Percentiles rank a stretch among this genome's conserved stretches.
Conservation (phyloP, 1,140 invertebrate species). For the Drosophila gunungcola region DNA sequence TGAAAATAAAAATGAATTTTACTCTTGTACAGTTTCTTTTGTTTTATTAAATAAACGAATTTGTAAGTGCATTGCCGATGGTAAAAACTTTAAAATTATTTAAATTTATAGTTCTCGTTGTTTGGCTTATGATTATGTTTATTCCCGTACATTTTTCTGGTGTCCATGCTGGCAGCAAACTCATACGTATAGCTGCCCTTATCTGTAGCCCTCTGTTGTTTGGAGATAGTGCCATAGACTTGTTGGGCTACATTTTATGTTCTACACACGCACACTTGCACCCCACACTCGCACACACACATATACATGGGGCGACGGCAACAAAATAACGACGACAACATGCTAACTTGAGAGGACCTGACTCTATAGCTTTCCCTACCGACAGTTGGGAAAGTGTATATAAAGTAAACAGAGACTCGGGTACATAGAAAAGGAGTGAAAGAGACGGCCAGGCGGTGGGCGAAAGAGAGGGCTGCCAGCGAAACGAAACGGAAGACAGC, state of each 20-base stretch:
- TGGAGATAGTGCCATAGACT: slow-evolving; percentile 52
- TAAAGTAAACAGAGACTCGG: slow-evolving; percentile 49
- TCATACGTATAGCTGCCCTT: slow-evolving; percentile 18
- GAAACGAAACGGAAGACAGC: slow-evolving; percentile 25
- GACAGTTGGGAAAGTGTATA: slow-evolving; percentile 52
- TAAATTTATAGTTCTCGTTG: no score
- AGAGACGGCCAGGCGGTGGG: slow-evolving; percentile 1
- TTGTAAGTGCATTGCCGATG: background rate
- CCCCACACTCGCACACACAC: background rate
- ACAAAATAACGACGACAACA: slow-evolving; percentile 77
- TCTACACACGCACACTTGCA: slow-evolving; percentile 19
- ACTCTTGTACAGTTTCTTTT: no score
- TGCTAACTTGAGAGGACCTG: slow-evolving; percentile 67
- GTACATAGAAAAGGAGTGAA: slow-evolving; percentile 11
- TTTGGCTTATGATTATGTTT: slow-evolving; percentile 19
- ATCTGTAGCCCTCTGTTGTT: slow-evolving; percentile 30
- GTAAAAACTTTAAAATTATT: no score
- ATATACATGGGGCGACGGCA: slow-evolving; percentile 40
- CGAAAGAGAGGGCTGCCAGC: slow-evolving; percentile 6
- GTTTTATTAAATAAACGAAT: no score
- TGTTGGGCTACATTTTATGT: slow-evolving; percentile 51
- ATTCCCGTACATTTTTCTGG: slow-evolving; percentile 1
- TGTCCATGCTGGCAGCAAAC: slow-evolving; percentile 9
- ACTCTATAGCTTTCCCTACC: slow-evolving; percentile 42
- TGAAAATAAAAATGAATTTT: no score